Evolutionary conservation across 2,888 invertebrate species (phyloP).

Genomic region (Cephus pygmeus): DNA sequence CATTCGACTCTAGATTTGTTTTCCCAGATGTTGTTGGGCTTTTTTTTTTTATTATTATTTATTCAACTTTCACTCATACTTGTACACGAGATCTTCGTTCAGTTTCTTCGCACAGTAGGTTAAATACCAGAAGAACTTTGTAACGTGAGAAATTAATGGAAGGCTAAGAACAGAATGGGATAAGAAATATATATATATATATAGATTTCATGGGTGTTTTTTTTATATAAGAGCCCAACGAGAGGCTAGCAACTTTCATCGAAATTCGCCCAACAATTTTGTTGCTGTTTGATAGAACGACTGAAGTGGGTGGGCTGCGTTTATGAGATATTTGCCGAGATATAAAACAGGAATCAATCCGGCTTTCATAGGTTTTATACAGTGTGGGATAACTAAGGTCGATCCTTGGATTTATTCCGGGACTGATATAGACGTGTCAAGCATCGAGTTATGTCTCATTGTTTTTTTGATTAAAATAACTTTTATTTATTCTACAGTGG

Average conservation of each 20-base stretch:
- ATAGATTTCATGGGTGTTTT: not conserved
- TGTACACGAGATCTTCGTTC: not conserved
- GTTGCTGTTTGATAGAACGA: not conserved
- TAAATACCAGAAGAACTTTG: not conserved
- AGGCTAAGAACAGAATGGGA: not conserved
- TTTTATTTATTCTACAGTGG: not conserved
- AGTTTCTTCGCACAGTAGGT: not conserved
- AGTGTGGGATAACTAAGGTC: not conserved
- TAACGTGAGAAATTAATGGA: not conserved
- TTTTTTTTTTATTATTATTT: too few species aligned
- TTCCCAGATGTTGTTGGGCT: not conserved
- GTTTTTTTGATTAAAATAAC: not conserved
- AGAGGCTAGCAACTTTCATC: not conserved
- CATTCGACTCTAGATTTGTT: not conserved
- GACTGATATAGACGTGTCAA: not conserved
- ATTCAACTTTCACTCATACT: not conserved
- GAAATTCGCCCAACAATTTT: not conserved
- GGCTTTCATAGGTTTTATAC: not conserved
- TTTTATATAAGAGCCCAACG: not conserved
- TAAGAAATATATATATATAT: not conserved
- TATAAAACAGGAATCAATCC: conserved; percentile 26
- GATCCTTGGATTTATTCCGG: not conserved
- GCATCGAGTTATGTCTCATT: not conserved
- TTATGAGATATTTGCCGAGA: conserved; percentile 28
- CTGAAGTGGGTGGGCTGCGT: conserved; percentile 2